phyloP scores from a whole-genome alignment of 2,888 invertebrate genomes.

The Cerastis leucographa region DNA sequence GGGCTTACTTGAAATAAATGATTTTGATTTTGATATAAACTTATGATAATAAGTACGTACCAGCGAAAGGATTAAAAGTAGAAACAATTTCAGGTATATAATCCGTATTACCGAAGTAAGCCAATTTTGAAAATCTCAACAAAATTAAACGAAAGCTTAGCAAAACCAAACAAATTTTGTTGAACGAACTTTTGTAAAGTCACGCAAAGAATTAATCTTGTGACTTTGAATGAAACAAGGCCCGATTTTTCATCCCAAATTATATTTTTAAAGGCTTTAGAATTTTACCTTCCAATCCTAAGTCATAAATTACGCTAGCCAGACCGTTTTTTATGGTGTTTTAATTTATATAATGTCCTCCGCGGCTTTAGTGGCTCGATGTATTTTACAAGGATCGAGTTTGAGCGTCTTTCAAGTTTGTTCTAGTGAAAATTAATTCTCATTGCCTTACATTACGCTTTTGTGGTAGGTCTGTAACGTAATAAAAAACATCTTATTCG shows the following conservation, averaged over 20 bases:
- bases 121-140: slow-evolving; percentile 51
- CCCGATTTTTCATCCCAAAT: slow-evolving; percentile 59
- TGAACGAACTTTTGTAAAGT: slow-evolving; percentile 61
- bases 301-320: slow-evolving; percentile 60
- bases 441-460: slow-evolving; percentile 21
- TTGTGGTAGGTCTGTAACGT: slow-evolving; percentile 8
- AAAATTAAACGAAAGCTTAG: slow-evolving; percentile 58
- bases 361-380: slow-evolving; percentile 17
- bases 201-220: slow-evolving; percentile 70
- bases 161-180: slow-evolving; percentile 63
- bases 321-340: slow-evolving; percentile 57
- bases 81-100: slow-evolving; percentile 30
- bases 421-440: slow-evolving; percentile 42
- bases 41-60: slow-evolving; percentile 1
- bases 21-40: no score
- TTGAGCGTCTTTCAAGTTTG: slow-evolving; percentile 36
- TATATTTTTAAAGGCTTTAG: slow-evolving; percentile 64
- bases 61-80: slow-evolving; percentile 3
- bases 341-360: slow-evolving; percentile 49
- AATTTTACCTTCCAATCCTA: slow-evolving; percentile 55
- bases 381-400: slow-evolving; percentile 39
- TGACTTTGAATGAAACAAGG: slow-evolving; percentile 59
- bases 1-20: no score
- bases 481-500: slow-evolving; percentile 44
- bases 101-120: slow-evolving; percentile 35